Percentiles rank a stretch among this genome's conserved stretches.
These are phyloP conservation scores for Forbesichthys agassizii DNA, from an alignment of 2,113 vertebrate species.

Conservation along the genomic window DNA sequence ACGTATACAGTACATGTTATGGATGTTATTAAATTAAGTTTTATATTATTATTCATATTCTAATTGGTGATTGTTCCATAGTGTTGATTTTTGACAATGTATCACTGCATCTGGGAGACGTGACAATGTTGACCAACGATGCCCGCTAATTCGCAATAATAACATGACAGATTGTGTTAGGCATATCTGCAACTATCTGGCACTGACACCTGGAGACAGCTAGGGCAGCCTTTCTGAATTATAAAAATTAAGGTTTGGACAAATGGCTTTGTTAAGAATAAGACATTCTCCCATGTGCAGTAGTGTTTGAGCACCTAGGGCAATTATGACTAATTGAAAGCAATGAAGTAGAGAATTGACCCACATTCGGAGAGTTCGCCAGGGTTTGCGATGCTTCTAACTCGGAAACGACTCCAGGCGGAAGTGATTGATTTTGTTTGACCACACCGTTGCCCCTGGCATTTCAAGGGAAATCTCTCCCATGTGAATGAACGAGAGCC, in stretches of 20 bases:
- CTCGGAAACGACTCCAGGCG: background rate
- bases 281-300: background rate
- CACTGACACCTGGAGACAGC: background rate
- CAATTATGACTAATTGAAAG: constrained; percentile 12
- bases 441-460: constrained; percentile 4
- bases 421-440: constrained; percentile 21
- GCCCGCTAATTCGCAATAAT: no score
- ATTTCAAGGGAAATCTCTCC: constrained; percentile 21
- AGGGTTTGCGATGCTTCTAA: constrained; percentile 8
- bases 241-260: background rate
- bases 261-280: background rate
- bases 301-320: background rate
- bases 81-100: no score
- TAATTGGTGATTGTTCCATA: no score
- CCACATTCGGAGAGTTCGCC: constrained; percentile 9
- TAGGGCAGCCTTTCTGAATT: background rate
- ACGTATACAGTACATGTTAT: no score
- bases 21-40: no score
- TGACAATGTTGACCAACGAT: no score
- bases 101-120: no score
- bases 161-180: no score
- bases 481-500: constrained; percentile 18
- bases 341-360: background rate
- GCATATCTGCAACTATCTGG: constrained; percentile 5
- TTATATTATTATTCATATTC: no score